Percentiles rank a stretch among this genome's conserved stretches.
Conservation (phyloP, 2,113 vertebrate genomes). For the Nipponia nippon region DNA sequence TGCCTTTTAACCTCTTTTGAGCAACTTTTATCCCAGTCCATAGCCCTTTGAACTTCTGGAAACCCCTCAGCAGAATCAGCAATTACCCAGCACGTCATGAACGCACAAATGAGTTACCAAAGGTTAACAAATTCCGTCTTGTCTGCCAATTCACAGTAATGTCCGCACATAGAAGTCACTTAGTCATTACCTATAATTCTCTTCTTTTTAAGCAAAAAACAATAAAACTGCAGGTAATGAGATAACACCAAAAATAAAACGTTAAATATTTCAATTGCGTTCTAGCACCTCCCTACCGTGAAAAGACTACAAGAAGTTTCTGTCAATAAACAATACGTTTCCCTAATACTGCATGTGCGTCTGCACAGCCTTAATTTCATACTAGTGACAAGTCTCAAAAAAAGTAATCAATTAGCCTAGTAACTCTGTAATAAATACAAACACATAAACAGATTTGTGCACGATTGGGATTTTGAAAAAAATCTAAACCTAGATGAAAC, state of each 20-base stretch:
- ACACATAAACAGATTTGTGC: not conserved
- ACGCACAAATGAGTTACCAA: not conserved
- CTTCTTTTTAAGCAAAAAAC: not conserved
- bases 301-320: not conserved
- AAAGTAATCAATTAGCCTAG: not conserved
- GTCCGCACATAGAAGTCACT: not conserved
- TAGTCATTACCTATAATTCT: not conserved
- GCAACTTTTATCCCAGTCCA: not conserved
- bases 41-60: slow-evolving; percentile 8
- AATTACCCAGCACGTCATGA: not conserved
- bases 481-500: not conserved
- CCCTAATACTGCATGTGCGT: not conserved
- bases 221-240: not conserved
- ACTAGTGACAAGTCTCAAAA: not conserved
- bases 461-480: not conserved
- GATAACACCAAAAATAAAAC: not conserved
- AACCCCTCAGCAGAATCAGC: not conserved
- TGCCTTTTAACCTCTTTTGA: not conserved
- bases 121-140: not conserved
- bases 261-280: not conserved
- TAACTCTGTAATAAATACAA: not conserved
- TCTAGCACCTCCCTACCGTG: not conserved
- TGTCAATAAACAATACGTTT: not conserved
- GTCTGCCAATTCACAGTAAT: not conserved
- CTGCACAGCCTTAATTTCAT: not conserved